phyloP scores from a whole-genome alignment of 2,888 invertebrate species.

The Nephrotoma guestfalica region DNA sequence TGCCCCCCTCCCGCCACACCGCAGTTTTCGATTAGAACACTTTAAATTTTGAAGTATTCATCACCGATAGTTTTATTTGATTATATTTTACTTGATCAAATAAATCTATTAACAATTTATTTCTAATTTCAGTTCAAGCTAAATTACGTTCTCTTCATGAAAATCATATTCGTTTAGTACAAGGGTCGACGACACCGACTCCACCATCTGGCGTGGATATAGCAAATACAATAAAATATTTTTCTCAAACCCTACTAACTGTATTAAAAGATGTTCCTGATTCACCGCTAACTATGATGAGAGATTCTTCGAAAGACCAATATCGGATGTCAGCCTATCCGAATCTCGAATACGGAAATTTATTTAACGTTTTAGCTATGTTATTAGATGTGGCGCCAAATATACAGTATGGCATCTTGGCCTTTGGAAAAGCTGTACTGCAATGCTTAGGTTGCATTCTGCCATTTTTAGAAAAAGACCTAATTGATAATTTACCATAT shows the following conservation, averaged over 20 bases:
- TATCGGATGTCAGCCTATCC: slow-evolving; percentile 85
- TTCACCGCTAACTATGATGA: slow-evolving; percentile 82
- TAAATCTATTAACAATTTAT: not conserved
- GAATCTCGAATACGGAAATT: slow-evolving; percentile 89
- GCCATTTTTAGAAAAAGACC: slow-evolving; percentile 91
- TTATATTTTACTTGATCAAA: too few relatives aligned
- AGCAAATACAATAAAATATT: slow-evolving; percentile 94
- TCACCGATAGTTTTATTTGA: too few relatives aligned
- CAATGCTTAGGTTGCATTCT: slow-evolving; percentile 89
- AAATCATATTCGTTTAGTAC: slow-evolving; percentile 82
- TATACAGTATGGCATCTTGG: slow-evolving; percentile 71
- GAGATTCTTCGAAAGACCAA: slow-evolving; percentile 71
- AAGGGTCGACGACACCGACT: slow-evolving; percentile 62
- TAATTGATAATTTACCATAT: slow-evolving; percentile 90
- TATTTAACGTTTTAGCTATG: slow-evolving; percentile 73
- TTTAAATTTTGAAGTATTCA: too few relatives aligned
- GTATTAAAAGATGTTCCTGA: slow-evolving; percentile 93
- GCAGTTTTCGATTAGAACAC: too few relatives aligned
- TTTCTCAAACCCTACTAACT: slow-evolving; percentile 91
- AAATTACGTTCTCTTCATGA: slow-evolving; percentile 96
- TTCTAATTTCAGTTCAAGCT: slow-evolving; percentile 68
- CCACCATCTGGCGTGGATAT: slow-evolving; percentile 91
- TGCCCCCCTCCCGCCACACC: too few relatives aligned
- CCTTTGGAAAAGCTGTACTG: slow-evolving; percentile 83
- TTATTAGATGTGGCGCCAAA: slow-evolving; percentile 83